phyloP scores from a whole-genome alignment of 2,797 vertebrate species.

The Neosalanx taihuensis region DNA sequence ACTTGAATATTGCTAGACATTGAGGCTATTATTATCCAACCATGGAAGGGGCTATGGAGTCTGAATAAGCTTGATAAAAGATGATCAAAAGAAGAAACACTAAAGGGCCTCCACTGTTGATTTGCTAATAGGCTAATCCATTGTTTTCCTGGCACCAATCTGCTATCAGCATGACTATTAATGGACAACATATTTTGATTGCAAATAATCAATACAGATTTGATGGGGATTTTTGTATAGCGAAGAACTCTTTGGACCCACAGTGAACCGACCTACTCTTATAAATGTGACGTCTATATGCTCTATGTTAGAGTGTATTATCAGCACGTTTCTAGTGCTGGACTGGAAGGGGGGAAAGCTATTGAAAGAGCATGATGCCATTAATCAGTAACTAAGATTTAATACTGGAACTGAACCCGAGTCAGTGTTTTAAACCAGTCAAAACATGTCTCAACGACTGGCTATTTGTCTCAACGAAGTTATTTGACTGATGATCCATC shows the following conservation, averaged over 20 bases:
- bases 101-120: conserved; percentile 24
- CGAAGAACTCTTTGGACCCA: conserved; percentile 57
- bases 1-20: conserved; percentile 54
- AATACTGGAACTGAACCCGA: conserved; percentile 31
- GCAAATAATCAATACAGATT: conserved; percentile 43
- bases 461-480: background rate
- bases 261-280: conserved; percentile 71
- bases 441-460: background rate
- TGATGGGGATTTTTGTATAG: conserved; percentile 45
- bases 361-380: conserved; percentile 44
- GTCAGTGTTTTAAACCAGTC: conserved; percentile 23
- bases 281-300: conserved; percentile 76
- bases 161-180: conserved; percentile 42
- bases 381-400: conserved; percentile 32
- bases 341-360: conserved; percentile 44
- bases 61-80: conserved; percentile 41
- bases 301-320: conserved; percentile 99
- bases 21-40: conserved; percentile 14
- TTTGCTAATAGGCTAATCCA: conserved; percentile 18
- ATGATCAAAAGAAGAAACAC: conserved; percentile 31
- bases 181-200: conserved; percentile 34
- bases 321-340: conserved; percentile 90
- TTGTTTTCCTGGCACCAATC: conserved; percentile 39
- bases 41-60: background rate
- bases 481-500: background rate